A percentile compares a stretch with the other conserved stretches of the same genome.
These are phyloP conservation scores for Priapulus caudatus DNA, from an alignment of 2,888 invertebrate species.

Conservation along the genomic window DNA sequence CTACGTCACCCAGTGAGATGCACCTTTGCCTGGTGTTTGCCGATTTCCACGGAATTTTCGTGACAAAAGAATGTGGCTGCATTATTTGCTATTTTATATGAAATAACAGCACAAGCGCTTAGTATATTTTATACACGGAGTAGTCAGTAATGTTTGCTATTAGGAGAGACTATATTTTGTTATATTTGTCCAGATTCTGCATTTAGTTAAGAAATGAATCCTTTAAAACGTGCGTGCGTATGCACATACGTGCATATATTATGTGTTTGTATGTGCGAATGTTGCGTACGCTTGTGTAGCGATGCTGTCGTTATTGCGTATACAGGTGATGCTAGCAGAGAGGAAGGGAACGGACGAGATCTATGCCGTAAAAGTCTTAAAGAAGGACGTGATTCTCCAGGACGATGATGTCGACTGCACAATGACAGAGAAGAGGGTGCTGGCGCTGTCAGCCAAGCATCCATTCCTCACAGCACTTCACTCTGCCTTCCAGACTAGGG, in stretches of 20 bases:
- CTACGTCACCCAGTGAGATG: too few relatives aligned
- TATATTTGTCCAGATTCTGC: too few relatives aligned
- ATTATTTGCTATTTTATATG: too few relatives aligned
- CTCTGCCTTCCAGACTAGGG: conserved; percentile 90
- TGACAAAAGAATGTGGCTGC: too few relatives aligned
- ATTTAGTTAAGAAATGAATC: too few relatives aligned
- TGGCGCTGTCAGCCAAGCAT: conserved; percentile 91
- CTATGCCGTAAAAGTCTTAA: conserved; percentile 61
- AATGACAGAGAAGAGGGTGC: conserved; percentile 92
- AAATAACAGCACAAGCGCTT: too few relatives aligned
- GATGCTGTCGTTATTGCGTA: conserved; percentile 5
- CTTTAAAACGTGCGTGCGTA: too few relatives aligned
- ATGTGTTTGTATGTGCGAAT: neutral
- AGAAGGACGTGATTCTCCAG: conserved; percentile 95
- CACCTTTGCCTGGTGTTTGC: too few relatives aligned
- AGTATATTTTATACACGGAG: too few relatives aligned
- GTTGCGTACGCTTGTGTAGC: neutral
- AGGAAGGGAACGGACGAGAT: conserved; percentile 78
- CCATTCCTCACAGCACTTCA: conserved; percentile 94
- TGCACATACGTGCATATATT: neutral
- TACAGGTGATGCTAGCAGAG: conserved; percentile 88
- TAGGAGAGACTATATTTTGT: too few relatives aligned
- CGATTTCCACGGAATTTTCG: too few relatives aligned
- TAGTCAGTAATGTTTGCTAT: too few relatives aligned
- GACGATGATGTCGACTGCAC: conserved; percentile 99